phyloP scores from a whole-genome alignment of 2,113 vertebrate species.

The Pterophyllum scalare region DNA sequence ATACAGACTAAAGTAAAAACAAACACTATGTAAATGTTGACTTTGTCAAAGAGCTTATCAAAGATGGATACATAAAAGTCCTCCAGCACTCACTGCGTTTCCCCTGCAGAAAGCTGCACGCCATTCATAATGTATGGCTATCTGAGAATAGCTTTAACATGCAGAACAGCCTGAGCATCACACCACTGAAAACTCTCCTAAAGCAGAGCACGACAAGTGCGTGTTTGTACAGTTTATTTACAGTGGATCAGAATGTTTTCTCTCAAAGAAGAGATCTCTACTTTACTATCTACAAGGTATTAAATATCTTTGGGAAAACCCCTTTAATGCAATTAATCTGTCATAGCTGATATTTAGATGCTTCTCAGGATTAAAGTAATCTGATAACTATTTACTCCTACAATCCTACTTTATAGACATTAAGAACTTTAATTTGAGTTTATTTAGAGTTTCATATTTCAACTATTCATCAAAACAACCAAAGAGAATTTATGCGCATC shows the following conservation, averaged over 20 bases:
- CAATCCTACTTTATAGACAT: background rate
- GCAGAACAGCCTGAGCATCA: constrained; percentile 42
- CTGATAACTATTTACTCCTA: background rate
- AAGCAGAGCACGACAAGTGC: background rate
- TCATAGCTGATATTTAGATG: background rate
- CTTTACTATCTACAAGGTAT: background rate
- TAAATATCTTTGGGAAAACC: background rate
- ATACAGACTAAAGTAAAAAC: background rate
- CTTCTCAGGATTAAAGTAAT: background rate
- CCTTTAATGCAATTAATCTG: background rate
- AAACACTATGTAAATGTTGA: constrained; percentile 45
- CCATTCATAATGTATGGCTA: constrained; percentile 80
- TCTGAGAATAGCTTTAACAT: constrained; percentile 77
- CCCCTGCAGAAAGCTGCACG: constrained; percentile 59
- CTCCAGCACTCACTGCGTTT: constrained; percentile 28
- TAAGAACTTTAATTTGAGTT: background rate
- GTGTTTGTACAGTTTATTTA: background rate
- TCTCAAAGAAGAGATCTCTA: background rate
- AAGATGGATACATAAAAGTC: constrained; percentile 70
- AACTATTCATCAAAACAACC: background rate
- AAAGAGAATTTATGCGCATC: constrained; percentile 10
- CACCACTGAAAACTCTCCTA: constrained; percentile 43
- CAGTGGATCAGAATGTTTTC: constrained; percentile 17
- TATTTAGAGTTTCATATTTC: background rate
- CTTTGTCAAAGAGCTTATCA: constrained; percentile 63